These are phyloP conservation scores for Gadus chalcogrammus DNA, from an alignment of 2,113 vertebrate species.

Conservation along the genomic window DNA sequence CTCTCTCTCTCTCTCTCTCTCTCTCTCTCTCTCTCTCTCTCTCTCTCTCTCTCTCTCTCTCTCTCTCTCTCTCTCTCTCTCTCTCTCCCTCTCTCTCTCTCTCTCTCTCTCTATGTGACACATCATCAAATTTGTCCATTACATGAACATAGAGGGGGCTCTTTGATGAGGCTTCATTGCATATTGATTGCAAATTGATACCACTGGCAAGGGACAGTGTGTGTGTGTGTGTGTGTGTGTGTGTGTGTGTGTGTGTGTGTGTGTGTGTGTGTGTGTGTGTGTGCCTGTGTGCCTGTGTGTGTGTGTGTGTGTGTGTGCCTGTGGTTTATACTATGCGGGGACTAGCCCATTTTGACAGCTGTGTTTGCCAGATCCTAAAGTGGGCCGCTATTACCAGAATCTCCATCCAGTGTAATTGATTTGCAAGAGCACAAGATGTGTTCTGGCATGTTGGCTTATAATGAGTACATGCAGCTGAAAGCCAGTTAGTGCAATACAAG, in stretches of 20 bases:
- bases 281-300: too few species aligned
- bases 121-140: conserved; percentile 62
- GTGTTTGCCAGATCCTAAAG: conserved; percentile 38
- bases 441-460: conserved; percentile 50
- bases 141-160: conserved; percentile 48
- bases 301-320: neutral
- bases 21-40: conserved; percentile 30
- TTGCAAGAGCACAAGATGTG: conserved; percentile 42
- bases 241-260: too few species aligned
- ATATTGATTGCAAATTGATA: conserved; percentile 73
- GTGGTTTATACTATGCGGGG: conserved; percentile 50
- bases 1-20: conserved; percentile 35
- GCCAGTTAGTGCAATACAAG: conserved; percentile 42
- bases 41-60: conserved; percentile 13
- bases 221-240: too few species aligned
- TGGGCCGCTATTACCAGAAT: conserved; percentile 31
- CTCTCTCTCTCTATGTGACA: conserved; percentile 51
- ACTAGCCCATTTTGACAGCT: conserved; percentile 47
- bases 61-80: conserved; percentile 35
- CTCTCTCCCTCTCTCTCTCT: conserved; percentile 30
- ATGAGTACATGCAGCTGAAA: conserved; percentile 57
- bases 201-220: conserved; percentile 31
- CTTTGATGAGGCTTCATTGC: conserved; percentile 76
- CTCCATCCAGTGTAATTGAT: conserved; percentile 50
- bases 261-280: too few species aligned